phyloP scores from a whole-genome alignment of 2,797 vertebrate genomes.

The Tadarida brasiliensis region DNA sequence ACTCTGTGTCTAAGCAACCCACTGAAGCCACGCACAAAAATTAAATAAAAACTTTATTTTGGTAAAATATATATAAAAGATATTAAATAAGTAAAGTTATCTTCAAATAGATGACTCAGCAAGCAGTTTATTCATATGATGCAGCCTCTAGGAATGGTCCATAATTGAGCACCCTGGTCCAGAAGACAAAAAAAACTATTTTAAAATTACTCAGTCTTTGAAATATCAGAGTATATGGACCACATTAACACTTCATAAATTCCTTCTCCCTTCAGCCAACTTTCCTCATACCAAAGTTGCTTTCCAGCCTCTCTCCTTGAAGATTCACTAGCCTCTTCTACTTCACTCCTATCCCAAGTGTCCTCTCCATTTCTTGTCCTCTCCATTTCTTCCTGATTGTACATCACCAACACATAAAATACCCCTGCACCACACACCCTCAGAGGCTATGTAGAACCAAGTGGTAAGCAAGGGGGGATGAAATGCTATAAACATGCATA shows the following conservation, averaged over 20 bases:
- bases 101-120: not conserved
- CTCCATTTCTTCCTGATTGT: not conserved
- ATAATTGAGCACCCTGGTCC: not conserved
- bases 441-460: not conserved
- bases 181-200: not conserved
- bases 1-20: not conserved
- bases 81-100: slow-evolving; percentile 6
- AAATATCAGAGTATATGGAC: not conserved
- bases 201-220: not conserved
- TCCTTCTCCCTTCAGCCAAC: not conserved
- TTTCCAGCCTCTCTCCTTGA: not conserved
- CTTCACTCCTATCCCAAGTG: not conserved
- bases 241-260: not conserved
- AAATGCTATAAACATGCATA: not conserved
- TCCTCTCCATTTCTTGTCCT: not conserved
- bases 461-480: not conserved
- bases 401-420: not conserved
- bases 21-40: not conserved
- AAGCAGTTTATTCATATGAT: not conserved
- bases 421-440: not conserved
- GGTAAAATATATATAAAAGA: not conserved
- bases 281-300: not conserved
- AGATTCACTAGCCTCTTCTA: not conserved
- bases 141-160: not conserved
- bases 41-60: not conserved